Base-by-base conservation (phyloP, 2,797 vertebrate genomes). In the Platyrinchus mystaceus region DNA sequence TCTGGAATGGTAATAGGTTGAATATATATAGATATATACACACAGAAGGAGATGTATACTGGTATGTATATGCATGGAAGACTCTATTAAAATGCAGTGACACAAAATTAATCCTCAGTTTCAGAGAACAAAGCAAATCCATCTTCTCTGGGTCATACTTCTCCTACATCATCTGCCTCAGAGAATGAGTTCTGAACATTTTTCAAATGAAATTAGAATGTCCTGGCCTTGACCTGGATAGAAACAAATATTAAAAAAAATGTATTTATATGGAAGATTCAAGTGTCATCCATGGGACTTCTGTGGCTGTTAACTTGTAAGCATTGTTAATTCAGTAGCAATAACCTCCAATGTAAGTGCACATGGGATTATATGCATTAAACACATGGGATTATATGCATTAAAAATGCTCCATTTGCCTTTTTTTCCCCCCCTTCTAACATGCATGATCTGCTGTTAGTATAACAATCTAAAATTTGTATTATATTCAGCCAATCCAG, bases 401-500 rank as follows among this genome's bases (percentile, higher is more conserved):
- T 95, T 76, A 87, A 92, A 97, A 95, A 66, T 89, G 39, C 36
- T 91, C 53, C 7, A 1, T 94, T 94, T 90, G 49, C 55, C 27
- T 88, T 84, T 5, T 19, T 78, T 58, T 12, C 2, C 2, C 14
- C 46, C 46, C 17, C 10, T 32, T 11, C 83, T 80, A 94, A 95
- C n/a, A 74, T 58, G 84, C 86, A 62, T 71, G 94, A 78, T 94
- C 80, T 89, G 64, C 70, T 94, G 96, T 80, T 95, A 67, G 83
- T 92, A 23, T 82, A 95, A 94, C 66, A 89, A 56, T 71, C 66
- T 86, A 95, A 96, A 97, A 95, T 97, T 97, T 95, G 74, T 94
- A 90, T 97, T 98, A 93, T 95, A 93, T 94, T 97, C 93, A 94
- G 86, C 88, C 95, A 96, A 84, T 95, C 68, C 81, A 91, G 91